Conservation (phyloP, 2,888 invertebrate species). For the Oasisia sp. region DNA sequence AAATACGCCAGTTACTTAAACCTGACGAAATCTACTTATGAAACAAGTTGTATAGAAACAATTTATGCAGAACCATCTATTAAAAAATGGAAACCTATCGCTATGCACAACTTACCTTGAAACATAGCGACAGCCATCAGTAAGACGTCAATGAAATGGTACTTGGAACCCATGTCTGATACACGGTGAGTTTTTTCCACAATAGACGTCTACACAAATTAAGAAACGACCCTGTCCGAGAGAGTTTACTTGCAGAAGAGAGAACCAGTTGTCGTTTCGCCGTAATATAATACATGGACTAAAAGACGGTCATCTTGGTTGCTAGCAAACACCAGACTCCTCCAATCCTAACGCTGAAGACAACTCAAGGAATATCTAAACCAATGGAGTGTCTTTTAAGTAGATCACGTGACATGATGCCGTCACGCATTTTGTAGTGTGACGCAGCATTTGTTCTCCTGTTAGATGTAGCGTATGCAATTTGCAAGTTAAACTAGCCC, state of each 20-base stretch:
- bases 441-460: too few relatives aligned
- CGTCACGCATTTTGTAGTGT: not conserved
- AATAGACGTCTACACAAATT: too few relatives aligned
- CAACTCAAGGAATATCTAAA: not conserved
- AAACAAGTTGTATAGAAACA: not conserved
- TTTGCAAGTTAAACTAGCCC: not conserved
- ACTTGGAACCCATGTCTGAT: not conserved
- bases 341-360: not conserved
- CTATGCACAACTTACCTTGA: not conserved
- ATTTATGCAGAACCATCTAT: not conserved
- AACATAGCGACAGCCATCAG: not conserved
- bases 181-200: not conserved
- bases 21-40: not conserved
- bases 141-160: not conserved
- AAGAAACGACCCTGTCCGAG: not conserved
- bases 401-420: not conserved
- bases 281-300: conserved; percentile 6
- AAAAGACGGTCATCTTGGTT: not conserved
- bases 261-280: not conserved
- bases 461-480: too few relatives aligned
- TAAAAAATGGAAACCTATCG: not conserved
- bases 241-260: not conserved
- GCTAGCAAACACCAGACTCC: not conserved
- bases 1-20: too few relatives aligned
- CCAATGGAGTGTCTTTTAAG: not conserved